Evolutionary conservation across 2,888 invertebrate genomes (phyloP).

Genomic region (Harpalus rubripes): DNA sequence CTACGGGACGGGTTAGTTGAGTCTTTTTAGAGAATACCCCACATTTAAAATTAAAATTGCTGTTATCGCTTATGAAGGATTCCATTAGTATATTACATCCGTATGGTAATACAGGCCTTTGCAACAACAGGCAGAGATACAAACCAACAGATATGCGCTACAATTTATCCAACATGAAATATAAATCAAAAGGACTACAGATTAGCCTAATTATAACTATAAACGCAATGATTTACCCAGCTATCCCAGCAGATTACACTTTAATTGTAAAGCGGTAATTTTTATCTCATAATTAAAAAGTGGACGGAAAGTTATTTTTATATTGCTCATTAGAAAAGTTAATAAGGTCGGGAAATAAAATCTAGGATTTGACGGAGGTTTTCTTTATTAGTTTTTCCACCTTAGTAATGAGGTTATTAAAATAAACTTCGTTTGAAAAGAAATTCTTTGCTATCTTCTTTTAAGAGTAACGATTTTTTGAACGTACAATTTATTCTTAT

Average conservation of each 20-base stretch:
- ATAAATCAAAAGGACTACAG: slow-evolving; percentile 35
- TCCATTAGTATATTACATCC: not conserved
- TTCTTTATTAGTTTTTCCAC: slow-evolving; percentile 11
- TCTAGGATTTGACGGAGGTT: not conserved
- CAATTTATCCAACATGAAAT: slow-evolving; percentile 16
- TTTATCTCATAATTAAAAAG: slow-evolving; percentile 38
- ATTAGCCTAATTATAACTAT: slow-evolving; percentile 24
- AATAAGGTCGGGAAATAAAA: slow-evolving; percentile 19
- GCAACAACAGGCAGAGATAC: not conserved
- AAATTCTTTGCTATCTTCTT: not conserved
- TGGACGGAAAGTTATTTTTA: not conserved
- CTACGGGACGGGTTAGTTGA: too few relatives aligned
- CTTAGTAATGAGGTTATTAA: slow-evolving; percentile 22
- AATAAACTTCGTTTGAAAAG: not conserved
- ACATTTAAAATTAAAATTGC: slow-evolving; percentile 4
- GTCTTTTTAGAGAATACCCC: too few relatives aligned
- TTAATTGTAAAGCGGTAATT: slow-evolving; percentile 23
- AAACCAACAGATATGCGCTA: not conserved
- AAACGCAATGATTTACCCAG: slow-evolving; percentile 35
- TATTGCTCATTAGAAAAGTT: not conserved
- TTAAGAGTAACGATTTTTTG: too few relatives aligned
- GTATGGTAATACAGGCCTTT: not conserved
- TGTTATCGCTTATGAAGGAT: not conserved
- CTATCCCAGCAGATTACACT: slow-evolving; percentile 25
- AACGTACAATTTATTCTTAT: too few relatives aligned